Evolutionary conservation across 2,888 invertebrate species (phyloP).

Genomic region (Zelleria hepariella): DNA sequence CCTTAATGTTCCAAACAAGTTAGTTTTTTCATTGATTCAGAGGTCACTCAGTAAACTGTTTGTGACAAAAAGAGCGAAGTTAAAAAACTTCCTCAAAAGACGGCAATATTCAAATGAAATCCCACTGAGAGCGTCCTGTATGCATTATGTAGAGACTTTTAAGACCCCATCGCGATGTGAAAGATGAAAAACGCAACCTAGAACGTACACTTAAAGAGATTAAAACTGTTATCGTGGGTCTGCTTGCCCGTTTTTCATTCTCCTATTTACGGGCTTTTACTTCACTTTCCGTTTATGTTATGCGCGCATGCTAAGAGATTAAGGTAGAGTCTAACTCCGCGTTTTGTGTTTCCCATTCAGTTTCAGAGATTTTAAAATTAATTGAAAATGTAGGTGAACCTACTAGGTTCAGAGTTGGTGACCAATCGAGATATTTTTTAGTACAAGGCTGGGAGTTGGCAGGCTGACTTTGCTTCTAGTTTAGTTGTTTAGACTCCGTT

Average conservation of each 20-base stretch:
- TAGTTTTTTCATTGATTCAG: no score
- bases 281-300: conserved; percentile 42
- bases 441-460: no score
- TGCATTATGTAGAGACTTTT: not conserved
- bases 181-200: conserved; percentile 11
- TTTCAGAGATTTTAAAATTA: not conserved
- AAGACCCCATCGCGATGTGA: not conserved
- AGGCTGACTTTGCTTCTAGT: no score
- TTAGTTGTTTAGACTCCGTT: no score
- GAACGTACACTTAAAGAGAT: conserved; percentile 58
- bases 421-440: no score
- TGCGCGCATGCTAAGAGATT: conserved; percentile 45
- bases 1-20: no score
- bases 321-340: conserved; percentile 15
- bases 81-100: not conserved
- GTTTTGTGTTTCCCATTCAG: not conserved
- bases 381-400: not conserved
- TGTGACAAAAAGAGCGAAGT: not conserved
- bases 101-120: not conserved
- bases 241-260: conserved; percentile 59
- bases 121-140: not conserved
- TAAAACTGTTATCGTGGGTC: conserved; percentile 60
- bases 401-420: no score
- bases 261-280: conserved; percentile 48
- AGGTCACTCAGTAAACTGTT: no score